Conservation (phyloP, 2,113 vertebrate species). For the Uropsilus gracilis region DNA sequence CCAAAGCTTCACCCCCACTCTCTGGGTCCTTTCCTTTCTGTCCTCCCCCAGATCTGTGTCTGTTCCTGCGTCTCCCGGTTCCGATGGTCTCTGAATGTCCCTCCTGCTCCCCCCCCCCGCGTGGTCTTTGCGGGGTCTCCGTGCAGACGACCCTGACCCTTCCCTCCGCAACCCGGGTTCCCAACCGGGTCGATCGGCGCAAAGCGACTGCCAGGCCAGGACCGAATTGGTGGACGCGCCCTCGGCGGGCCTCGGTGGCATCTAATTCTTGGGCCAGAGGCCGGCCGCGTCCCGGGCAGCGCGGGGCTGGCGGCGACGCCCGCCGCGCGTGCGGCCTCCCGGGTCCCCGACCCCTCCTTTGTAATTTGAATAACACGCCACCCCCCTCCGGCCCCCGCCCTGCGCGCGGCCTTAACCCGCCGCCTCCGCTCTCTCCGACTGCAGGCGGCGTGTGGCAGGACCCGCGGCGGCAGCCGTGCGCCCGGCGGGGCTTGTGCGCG, state of each 20-base stretch:
- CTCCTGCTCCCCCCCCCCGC: neutral
- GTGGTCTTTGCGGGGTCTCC: neutral
- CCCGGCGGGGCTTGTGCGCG: neutral
- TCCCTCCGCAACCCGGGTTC: neutral
- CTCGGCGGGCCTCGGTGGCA: constrained; percentile 64
- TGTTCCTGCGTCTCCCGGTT: neutral
- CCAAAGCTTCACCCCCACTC: neutral
- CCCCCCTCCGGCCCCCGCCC: constrained; percentile 23
- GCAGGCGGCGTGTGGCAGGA: constrained; percentile 62
- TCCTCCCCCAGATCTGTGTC: neutral
- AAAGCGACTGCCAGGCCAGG: neutral
- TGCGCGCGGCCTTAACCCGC: constrained; percentile 43
- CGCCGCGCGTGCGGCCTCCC: neutral
- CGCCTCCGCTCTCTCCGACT: constrained; percentile 35
- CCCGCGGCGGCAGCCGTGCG: neutral
- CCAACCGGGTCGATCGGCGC: neutral
- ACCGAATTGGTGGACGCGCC: constrained; percentile 74
- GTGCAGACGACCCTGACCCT: neutral
- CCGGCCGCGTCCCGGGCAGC: constrained; percentile 69
- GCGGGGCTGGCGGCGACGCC: constrained; percentile 56
- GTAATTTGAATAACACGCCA: constrained; percentile 78
- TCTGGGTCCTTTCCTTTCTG: neutral
- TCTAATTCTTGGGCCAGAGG: constrained; percentile 79
- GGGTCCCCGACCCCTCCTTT: constrained; percentile 78
- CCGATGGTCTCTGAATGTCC: neutral